These are phyloP conservation scores for Parnassius smintheus DNA, from an alignment of 2,888 invertebrate genomes.

Conservation along the genomic window DNA sequence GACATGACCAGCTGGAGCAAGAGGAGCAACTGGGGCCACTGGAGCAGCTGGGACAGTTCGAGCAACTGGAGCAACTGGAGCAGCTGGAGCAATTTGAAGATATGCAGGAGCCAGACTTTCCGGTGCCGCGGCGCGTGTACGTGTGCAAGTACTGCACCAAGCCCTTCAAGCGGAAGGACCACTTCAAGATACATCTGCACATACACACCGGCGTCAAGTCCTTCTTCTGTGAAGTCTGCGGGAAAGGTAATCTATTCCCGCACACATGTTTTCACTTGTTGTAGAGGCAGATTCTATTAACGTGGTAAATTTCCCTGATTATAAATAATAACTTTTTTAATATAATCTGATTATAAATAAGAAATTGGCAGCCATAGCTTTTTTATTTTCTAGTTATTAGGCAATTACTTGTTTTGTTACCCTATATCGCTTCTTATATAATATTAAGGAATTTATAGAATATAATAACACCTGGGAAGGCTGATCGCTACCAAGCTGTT, in stretches of 20 bases:
- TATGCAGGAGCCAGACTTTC: conserved; percentile 43
- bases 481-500: too few species aligned
- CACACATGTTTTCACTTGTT: too few species aligned
- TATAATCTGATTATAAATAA: too few species aligned
- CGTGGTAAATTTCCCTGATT: too few species aligned
- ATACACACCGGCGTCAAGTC: conserved; percentile 71
- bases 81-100: conserved; percentile 6
- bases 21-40: background rate
- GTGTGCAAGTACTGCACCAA: conserved; percentile 72
- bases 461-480: too few species aligned
- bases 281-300: too few species aligned
- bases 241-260: conserved; percentile 53
- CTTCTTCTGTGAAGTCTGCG: conserved; percentile 69
- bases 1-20: background rate
- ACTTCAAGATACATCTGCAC: conserved; percentile 72
- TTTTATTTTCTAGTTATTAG: too few species aligned
- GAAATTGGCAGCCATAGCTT: too few species aligned
- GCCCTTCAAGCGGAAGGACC: conserved; percentile 72
- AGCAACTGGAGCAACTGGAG: background rate
- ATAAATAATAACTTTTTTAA: too few species aligned
- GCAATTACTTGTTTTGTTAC: too few species aligned
- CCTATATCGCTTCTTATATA: too few species aligned
- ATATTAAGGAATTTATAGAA: too few species aligned
- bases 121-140: conserved; percentile 63
- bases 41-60: conserved; percentile 5